Conservation (phyloP, 2,113 vertebrate genomes). For the Brachypodius melanocephalos region DNA sequence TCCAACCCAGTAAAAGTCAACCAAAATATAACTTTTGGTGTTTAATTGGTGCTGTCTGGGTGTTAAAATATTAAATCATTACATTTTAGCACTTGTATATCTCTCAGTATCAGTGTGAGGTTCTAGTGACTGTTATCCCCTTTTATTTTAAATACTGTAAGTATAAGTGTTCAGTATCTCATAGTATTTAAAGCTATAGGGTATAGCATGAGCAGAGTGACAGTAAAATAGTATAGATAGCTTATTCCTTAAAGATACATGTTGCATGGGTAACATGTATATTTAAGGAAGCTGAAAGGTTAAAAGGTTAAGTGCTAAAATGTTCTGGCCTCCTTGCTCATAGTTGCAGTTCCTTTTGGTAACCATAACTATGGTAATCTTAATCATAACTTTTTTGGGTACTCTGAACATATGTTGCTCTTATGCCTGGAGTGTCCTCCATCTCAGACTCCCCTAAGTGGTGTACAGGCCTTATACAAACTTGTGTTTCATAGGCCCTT, state of each 20-base stretch:
- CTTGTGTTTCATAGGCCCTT: background rate
- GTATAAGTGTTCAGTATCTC: background rate
- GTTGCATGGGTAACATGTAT: background rate
- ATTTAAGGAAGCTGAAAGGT: background rate
- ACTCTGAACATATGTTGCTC: background rate
- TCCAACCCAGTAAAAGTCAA: background rate
- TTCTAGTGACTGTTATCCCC: background rate
- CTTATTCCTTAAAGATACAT: background rate
- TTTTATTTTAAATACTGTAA: background rate
- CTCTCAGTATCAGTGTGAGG: background rate
- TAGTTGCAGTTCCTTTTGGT: background rate
- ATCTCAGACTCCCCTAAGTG: background rate
- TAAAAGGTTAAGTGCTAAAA: background rate
- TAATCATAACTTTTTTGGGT: background rate
- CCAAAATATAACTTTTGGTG: background rate
- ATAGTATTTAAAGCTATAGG: background rate
- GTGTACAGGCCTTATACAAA: background rate
- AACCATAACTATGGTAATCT: background rate
- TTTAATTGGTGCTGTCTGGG: background rate
- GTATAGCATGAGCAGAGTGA: background rate
- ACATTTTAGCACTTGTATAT: background rate
- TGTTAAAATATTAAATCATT: background rate
- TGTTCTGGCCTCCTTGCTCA: background rate
- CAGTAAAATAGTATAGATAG: background rate
- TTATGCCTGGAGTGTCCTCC: background rate